Evolutionary conservation across 2,888 invertebrate species (phyloP).

Genomic region (Caenorhabditis uteleia): DNA sequence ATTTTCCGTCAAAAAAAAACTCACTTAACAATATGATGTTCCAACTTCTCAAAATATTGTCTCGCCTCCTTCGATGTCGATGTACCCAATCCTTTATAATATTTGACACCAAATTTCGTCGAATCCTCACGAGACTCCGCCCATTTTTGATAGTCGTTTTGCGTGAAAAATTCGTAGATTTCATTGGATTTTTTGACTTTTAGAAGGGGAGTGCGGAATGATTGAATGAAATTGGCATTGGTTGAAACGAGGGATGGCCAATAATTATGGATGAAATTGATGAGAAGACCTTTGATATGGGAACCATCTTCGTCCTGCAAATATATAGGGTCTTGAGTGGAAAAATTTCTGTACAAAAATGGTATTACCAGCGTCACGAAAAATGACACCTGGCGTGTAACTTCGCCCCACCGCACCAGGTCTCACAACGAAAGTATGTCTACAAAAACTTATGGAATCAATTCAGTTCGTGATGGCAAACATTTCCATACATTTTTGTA

Average conservation of each 20-base stretch:
- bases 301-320: conserved; percentile 91
- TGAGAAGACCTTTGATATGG: conserved; percentile 94
- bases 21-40: conserved; percentile 74
- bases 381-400: too few species aligned
- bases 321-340: too few species aligned
- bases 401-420: too few species aligned
- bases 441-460: too few species aligned
- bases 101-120: conserved; percentile 86
- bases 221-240: conserved; percentile 82
- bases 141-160: conserved; percentile 98
- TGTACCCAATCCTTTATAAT: conserved; percentile 91
- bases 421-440: too few species aligned
- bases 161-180: conserved; percentile 83
- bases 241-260: conserved; percentile 88
- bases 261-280: conserved; percentile 96
- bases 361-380: too few species aligned
- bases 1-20: conserved; percentile 1
- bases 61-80: conserved; percentile 96
- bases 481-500: too few species aligned
- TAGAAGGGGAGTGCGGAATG: conserved; percentile 97
- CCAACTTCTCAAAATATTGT: conserved; percentile 95
- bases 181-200: conserved; percentile 75
- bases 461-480: too few species aligned
- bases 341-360: too few species aligned
- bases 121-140: conserved; percentile 83